Percentiles rank a stretch among this genome's conserved stretches.
Conservation (phyloP, 2,888 invertebrate species). For the Polydrusus pterygomalis region DNA sequence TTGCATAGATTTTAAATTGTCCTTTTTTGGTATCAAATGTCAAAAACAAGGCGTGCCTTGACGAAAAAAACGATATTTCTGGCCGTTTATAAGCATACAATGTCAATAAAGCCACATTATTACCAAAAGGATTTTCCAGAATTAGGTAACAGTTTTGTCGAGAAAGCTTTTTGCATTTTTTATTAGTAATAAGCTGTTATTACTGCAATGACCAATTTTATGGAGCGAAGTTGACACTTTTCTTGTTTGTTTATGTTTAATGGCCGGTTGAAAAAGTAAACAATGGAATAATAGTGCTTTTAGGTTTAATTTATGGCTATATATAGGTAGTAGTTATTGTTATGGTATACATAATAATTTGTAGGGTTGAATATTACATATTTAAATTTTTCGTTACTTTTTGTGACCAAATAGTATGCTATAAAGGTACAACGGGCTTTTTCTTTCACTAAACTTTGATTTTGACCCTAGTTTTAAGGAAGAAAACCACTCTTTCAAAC, state of each 20-base stretch:
- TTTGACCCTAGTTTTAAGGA: too few relatives aligned
- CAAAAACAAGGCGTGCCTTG: too few relatives aligned
- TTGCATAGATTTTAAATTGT: too few relatives aligned
- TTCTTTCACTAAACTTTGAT: too few relatives aligned
- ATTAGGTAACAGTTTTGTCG: conserved; percentile 1
- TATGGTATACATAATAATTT: background rate
- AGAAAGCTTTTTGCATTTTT: background rate
- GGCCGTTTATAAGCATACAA: too few relatives aligned
- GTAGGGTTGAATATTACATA: background rate
- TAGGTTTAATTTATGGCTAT: background rate
- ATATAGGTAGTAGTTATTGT: too few relatives aligned
- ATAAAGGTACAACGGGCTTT: too few relatives aligned
- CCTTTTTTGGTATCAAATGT: too few relatives aligned
- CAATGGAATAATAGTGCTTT: background rate
- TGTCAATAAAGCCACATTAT: background rate
- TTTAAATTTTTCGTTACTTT: background rate
- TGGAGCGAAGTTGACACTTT: conserved; percentile 7
- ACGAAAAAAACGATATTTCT: too few relatives aligned
- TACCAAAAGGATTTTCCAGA: background rate
- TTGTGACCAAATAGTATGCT: too few relatives aligned
- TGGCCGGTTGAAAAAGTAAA: background rate
- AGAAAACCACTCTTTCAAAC: too few relatives aligned
- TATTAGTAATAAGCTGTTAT: background rate
- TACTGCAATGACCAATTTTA: conserved; percentile 4
- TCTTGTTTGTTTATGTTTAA: conserved; percentile 10